Conservation (phyloP, 2,113 vertebrate species). For the Chrysemys picta region DNA sequence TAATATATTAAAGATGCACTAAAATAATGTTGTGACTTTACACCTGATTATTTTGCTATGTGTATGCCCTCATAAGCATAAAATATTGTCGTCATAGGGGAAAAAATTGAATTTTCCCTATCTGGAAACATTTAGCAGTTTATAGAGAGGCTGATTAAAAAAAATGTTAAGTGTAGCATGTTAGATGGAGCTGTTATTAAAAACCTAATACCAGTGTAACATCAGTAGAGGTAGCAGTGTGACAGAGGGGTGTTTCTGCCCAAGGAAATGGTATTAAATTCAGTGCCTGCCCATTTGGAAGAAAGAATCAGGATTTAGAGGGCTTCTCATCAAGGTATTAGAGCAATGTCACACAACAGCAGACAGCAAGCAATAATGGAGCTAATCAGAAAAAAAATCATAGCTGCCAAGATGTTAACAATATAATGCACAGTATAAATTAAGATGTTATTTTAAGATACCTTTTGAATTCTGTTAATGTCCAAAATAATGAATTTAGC, state of each 20-base stretch:
- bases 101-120: background rate
- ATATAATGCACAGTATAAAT: background rate
- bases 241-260: background rate
- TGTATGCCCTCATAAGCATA: background rate
- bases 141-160: background rate
- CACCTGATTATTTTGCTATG: background rate
- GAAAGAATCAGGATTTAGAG: background rate
- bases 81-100: conserved; percentile 1
- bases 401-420: conserved; percentile 28
- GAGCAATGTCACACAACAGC: background rate
- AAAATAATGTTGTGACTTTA: background rate
- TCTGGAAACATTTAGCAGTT: background rate
- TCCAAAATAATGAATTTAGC: conserved; percentile 36
- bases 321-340: background rate
- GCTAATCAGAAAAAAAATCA: conserved; percentile 56
- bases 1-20: background rate
- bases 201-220: background rate
- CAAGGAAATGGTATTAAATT: background rate
- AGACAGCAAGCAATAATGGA: conserved; percentile 37
- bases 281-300: background rate
- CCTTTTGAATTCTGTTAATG: conserved; percentile 40
- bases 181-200: background rate
- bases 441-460: conserved; percentile 38
- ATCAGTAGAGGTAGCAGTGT: background rate
- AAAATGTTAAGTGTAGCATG: background rate